These are phyloP conservation scores for Anorthoa munda DNA, from an alignment of 2,888 invertebrate genomes.

Conservation along the genomic window DNA sequence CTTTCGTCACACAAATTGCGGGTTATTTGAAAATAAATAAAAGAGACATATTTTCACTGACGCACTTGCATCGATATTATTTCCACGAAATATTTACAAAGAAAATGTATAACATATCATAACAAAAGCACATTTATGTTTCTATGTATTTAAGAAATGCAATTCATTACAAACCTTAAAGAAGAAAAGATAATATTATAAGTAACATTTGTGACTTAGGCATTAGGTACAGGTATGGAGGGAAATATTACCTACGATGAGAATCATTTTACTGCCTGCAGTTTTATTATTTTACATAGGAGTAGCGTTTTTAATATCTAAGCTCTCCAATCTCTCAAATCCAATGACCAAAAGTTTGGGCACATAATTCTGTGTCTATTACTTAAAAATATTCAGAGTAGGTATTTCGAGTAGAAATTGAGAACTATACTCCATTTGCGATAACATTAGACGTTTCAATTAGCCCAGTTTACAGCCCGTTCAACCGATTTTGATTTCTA, in stretches of 20 bases:
- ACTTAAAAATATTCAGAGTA: not conserved
- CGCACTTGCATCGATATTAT: slow-evolving; percentile 85
- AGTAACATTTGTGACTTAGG: slow-evolving; percentile 54
- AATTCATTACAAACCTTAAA: slow-evolving; percentile 72
- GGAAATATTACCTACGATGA: slow-evolving; percentile 32
- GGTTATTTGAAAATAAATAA: slow-evolving; percentile 56
- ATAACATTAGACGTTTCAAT: no score
- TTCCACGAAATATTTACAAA: slow-evolving; percentile 89
- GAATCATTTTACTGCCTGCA: slow-evolving; percentile 24
- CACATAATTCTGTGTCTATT: slow-evolving; percentile 3
- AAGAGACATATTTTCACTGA: slow-evolving; percentile 76
- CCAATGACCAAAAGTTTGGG: no score
- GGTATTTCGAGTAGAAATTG: not conserved
- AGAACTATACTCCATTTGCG: no score
- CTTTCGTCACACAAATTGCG: no score
- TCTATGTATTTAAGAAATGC: slow-evolving; percentile 86
- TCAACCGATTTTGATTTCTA: no score
- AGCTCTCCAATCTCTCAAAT: slow-evolving; percentile 10
- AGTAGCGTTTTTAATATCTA: not conserved
- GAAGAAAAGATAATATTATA: slow-evolving; percentile 57
- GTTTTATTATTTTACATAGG: slow-evolving; percentile 3
- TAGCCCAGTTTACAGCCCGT: no score
- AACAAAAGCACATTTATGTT: slow-evolving; percentile 87
- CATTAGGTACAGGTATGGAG: slow-evolving; percentile 57
- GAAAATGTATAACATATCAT: slow-evolving; percentile 83